A percentile compares a stretch with the other conserved stretches of the same genome.
phyloP scores from a whole-genome alignment of 2,797 vertebrate species.

The Molossus molossus region DNA sequence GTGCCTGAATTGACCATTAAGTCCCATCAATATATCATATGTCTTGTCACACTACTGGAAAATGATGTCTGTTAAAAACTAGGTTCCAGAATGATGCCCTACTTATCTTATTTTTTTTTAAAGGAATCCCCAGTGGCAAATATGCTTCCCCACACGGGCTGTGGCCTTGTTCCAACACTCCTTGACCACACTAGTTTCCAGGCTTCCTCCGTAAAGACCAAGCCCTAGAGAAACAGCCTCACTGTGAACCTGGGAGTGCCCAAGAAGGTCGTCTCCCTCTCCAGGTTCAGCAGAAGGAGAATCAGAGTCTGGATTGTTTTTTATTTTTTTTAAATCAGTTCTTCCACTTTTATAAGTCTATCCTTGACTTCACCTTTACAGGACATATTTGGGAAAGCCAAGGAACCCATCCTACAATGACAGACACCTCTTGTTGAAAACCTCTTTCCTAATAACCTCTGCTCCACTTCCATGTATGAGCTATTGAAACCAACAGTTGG shows the following conservation, averaged over 20 bases:
- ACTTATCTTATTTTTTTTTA: constrained; percentile 9
- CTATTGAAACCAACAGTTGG: neutral
- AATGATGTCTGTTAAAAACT: constrained; percentile 3
- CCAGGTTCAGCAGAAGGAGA: neutral
- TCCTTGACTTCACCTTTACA: neutral
- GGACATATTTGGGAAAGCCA: neutral
- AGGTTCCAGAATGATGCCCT: neutral
- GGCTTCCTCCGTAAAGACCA: neutral
- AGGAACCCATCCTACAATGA: neutral
- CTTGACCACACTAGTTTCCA: neutral
- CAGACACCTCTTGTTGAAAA: neutral
- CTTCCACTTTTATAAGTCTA: neutral
- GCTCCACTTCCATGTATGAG: neutral
- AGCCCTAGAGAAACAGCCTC: neutral
- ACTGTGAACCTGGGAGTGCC: accelerated
- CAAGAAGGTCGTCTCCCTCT: neutral
- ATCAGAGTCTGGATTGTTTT: neutral
- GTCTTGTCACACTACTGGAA: neutral
- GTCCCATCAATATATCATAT: neutral
- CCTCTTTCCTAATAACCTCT: neutral
- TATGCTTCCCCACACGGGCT: neutral
- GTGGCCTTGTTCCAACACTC: neutral
- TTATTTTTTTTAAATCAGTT: neutral
- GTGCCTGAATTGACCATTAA: neutral
- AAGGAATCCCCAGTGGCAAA: neutral